Evolutionary conservation across 2,113 vertebrate genomes (phyloP).

Genomic region (Pteropus alecto): DNA sequence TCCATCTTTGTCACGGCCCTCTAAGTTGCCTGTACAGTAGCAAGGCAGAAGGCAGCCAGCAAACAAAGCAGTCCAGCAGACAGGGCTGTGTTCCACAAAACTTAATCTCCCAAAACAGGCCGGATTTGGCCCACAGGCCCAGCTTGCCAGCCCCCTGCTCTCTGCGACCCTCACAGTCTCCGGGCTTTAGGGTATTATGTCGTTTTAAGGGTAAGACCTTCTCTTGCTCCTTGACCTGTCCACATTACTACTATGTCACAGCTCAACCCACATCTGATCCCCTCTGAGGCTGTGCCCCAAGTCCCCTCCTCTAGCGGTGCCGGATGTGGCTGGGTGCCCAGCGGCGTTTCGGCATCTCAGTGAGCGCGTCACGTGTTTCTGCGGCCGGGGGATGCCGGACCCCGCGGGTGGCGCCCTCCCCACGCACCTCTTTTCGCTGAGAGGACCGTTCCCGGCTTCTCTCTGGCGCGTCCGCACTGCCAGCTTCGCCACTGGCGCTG

Average conservation of each 20-base stretch:
- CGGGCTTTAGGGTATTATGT: too few species aligned
- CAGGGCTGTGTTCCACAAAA: not conserved
- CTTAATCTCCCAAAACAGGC: not conserved
- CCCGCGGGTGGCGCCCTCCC: not conserved
- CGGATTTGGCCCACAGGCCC: not conserved
- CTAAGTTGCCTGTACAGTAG: too few species aligned
- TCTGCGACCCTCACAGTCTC: fast-evolving
- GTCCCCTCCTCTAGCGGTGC: not conserved
- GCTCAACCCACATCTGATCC: not conserved
- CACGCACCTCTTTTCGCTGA: not conserved
- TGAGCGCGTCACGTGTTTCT: not conserved
- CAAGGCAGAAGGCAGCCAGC: not conserved
- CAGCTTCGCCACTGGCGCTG: not conserved
- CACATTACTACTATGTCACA: fast-evolving
- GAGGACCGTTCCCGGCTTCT: not conserved
- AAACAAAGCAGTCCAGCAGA: not conserved
- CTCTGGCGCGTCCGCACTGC: not conserved
- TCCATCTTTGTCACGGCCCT: fast-evolving
- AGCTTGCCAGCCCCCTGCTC: not conserved
- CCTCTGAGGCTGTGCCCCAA: not conserved
- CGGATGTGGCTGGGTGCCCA: not conserved
- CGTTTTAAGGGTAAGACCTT: not conserved
- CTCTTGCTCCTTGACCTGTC: not conserved
- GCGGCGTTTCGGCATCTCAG: fast-evolving
- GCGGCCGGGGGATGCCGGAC: not conserved